Percentiles rank a stretch among this genome's conserved stretches.
phyloP scores from a whole-genome alignment of 2,113 vertebrate species.

The Sakesphorus luctuosus region DNA sequence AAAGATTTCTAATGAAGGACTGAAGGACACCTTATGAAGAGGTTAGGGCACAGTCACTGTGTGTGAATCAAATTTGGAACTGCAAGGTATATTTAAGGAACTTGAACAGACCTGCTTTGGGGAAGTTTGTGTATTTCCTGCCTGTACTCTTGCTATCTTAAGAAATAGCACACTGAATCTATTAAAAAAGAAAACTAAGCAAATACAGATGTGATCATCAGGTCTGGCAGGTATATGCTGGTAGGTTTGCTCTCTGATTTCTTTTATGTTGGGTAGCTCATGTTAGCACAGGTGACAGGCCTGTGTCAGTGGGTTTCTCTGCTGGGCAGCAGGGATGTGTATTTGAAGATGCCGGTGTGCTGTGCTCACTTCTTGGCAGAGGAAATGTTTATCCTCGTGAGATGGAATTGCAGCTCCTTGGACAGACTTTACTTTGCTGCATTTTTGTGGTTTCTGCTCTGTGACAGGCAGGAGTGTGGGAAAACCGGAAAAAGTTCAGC shows the following conservation, averaged over 20 bases:
- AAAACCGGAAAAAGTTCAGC: conserved; percentile 93
- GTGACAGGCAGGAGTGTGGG: conserved; percentile 97
- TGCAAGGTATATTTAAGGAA: not conserved
- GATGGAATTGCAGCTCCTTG: conserved; percentile 89
- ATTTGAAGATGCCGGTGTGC: conserved; percentile 64
- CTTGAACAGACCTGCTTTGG: not conserved
- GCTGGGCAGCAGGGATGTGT: conserved; percentile 31
- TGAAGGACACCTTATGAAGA: not conserved
- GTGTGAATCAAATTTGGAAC: not conserved
- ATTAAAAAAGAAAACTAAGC: conserved; percentile 15
- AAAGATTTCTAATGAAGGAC: not conserved
- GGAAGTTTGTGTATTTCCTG: conserved; percentile 5
- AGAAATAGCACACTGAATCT: not conserved
- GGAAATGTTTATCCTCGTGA: conserved; percentile 84
- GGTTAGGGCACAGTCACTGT: not conserved
- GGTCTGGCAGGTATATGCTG: not conserved
- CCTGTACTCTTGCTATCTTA: not conserved
- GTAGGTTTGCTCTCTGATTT: not conserved
- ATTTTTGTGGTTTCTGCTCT: conserved; percentile 94
- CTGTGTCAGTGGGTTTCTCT: conserved; percentile 14
- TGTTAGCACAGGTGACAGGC: conserved; percentile 22
- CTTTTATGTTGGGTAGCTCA: not conserved
- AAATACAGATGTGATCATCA: not conserved
- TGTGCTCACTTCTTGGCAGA: conserved; percentile 82
- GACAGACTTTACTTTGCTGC: conserved; percentile 86